Base-by-base conservation (phyloP, 2,888 invertebrate genomes). In the Baronia brevicornis region DNA sequence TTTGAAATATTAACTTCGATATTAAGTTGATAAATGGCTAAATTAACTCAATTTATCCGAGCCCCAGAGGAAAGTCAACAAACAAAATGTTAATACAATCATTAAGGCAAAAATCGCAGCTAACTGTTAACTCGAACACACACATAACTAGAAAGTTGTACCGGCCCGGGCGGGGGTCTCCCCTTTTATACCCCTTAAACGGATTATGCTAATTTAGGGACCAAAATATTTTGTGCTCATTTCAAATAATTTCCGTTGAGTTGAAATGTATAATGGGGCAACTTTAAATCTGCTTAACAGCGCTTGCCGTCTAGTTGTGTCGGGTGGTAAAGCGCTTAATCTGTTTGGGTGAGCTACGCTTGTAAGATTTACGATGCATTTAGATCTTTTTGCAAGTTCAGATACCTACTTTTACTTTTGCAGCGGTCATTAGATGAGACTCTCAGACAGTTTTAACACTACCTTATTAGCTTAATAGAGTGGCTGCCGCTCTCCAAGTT, bases 121-220 rank as follows among this genome's bases (percentile, higher is more conserved):
- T 9, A 35, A 30, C 31, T 22, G 28, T 32, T 20, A 38, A 38
- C 22, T 35, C 36, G 35, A 39, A 35, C 38, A n/a, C n/a, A n/a
- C n/a, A 39, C 22, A 37, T 37, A 33, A 36, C 26, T 18, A 18
- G 19, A 37, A 38, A 36, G 28, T 42, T 37, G 20, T 17, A 28
- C 22, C 14, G 13, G 21, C 11, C 35, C 9, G 26, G 35, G 26
- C 19, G 13, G 10, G 8, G 23, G n/a, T 5, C 15, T 14, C 7
- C 17, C 35, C 27, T 27, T 30, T 31, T 31, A 23, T 27, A 13
- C 18, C 51, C 55, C 48, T 44, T 45, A 37, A 46, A 39, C 52
- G 69, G 77, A 72, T 78, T 77, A 79, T 73, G 69, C 54, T 73
- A 73, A 78, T 77, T 64, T 53, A 46, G 45, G 58, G 62, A 44